Percentiles rank a stretch among this genome's conserved stretches.
Evolutionary conservation across 2,113 vertebrate genomes (phyloP).

Genomic region (Mesitornis unicolor): DNA sequence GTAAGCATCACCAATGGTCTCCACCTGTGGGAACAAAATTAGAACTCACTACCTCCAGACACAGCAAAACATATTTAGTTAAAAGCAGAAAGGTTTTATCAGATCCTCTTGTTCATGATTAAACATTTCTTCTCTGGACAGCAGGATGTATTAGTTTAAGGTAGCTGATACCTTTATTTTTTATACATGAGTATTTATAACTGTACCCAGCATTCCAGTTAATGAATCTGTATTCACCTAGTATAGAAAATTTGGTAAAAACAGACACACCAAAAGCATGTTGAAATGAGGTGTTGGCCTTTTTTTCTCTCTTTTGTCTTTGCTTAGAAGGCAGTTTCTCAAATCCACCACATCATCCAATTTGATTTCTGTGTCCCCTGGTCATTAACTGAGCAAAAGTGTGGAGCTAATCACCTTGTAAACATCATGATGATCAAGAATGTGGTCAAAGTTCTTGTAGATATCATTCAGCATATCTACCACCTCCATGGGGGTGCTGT

Average conservation of each 20-base stretch:
- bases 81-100: background rate
- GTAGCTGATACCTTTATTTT: background rate
- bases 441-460: slow-evolving; percentile 96
- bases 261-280: background rate
- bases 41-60: background rate
- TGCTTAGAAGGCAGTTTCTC: background rate
- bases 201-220: background rate
- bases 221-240: background rate
- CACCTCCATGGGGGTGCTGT: slow-evolving; percentile 98
- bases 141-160: background rate
- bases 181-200: background rate
- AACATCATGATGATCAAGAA: slow-evolving; percentile 94
- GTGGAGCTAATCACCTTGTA: slow-evolving; percentile 85
- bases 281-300: background rate
- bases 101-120: background rate
- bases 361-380: background rate
- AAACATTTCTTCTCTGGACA: background rate
- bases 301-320: background rate
- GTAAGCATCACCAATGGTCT: slow-evolving; percentile 97
- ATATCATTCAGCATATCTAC: slow-evolving; percentile 98
- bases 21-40: slow-evolving; percentile 79
- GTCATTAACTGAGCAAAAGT: background rate
- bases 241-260: background rate
- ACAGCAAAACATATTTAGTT: background rate
- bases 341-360: background rate